Conservation (phyloP, 2,113 vertebrate species). For the Rhinolophus sinicus region DNA sequence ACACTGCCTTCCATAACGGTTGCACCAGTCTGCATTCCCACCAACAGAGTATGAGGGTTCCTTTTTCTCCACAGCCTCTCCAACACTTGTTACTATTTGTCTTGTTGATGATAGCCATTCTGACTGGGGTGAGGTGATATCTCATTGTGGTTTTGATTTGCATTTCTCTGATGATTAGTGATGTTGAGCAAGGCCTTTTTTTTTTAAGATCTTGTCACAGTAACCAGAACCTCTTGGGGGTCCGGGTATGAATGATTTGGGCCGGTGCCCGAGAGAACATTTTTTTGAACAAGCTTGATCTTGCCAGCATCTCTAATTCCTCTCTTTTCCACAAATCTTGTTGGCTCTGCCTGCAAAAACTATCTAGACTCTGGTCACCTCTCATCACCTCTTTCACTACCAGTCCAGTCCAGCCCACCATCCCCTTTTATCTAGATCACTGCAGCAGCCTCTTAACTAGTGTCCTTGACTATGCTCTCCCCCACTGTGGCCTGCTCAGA, state of each 20-base stretch:
- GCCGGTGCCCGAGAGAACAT: background rate
- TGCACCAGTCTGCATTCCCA: too few relatives aligned
- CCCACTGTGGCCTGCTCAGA: background rate
- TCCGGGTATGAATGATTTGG: background rate
- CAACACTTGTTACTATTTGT: too few relatives aligned
- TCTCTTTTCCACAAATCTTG: background rate
- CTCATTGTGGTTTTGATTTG: too few relatives aligned
- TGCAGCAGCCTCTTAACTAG: background rate
- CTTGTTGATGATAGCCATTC: too few relatives aligned
- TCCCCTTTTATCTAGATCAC: background rate
- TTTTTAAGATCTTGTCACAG: background rate
- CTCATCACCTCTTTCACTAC: background rate
- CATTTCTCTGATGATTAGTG: too few relatives aligned
- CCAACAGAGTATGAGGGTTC: too few relatives aligned
- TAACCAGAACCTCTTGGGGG: background rate
- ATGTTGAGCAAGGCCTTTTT: too few relatives aligned
- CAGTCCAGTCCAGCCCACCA: too few relatives aligned
- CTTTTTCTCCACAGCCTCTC: too few relatives aligned
- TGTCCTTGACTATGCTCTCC: background rate
- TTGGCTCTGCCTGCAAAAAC: background rate
- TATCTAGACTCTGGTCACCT: background rate
- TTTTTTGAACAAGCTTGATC: background rate
- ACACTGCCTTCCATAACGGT: too few relatives aligned
- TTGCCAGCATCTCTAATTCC: background rate
- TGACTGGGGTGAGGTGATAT: too few relatives aligned